Percentiles rank a stretch among this genome's conserved stretches.
Evolutionary conservation across 1,140 invertebrate genomes (phyloP).

Genomic region (Drosophila guanche): DNA sequence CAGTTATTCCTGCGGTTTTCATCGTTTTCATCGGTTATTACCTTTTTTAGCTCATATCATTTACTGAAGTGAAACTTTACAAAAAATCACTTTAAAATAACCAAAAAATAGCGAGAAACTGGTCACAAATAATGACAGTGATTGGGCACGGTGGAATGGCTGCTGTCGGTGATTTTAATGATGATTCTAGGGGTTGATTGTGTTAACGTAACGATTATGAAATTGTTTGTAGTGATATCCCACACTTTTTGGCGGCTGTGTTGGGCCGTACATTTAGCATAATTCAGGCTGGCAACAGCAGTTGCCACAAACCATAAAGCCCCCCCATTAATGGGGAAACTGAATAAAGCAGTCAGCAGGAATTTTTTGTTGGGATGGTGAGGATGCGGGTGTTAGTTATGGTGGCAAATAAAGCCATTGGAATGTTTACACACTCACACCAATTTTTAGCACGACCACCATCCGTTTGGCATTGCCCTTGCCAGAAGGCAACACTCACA

Average conservation of each 20-base stretch:
- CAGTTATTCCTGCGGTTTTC: constrained; percentile 50
- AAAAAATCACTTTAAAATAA: constrained; percentile 82
- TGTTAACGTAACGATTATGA: constrained; percentile 8
- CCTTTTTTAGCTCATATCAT: constrained; percentile 3
- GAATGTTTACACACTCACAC: constrained; percentile 78
- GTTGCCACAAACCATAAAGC: constrained; percentile 80
- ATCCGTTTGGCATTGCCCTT: background rate
- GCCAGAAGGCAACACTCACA: no score
- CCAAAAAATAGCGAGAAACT: constrained; percentile 68
- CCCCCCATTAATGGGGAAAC: constrained; percentile 70
- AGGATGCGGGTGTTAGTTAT: no score
- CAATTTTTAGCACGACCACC: constrained; percentile 66
- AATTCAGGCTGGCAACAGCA: constrained; percentile 80
- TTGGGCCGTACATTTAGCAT: constrained; percentile 74
- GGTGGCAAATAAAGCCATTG: constrained; percentile 63
- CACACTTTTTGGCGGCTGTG: constrained; percentile 51
- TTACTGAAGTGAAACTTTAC: constrained; percentile 61
- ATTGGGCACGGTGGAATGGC: constrained; percentile 8
- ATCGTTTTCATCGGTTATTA: constrained; percentile 1
- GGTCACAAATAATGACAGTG: constrained; percentile 53
- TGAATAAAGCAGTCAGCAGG: constrained; percentile 17
- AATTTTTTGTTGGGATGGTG: background rate
- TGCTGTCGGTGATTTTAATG: constrained; percentile 32
- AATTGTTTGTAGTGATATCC: constrained; percentile 49
- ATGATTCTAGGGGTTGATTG: constrained; percentile 20